A percentile compares a stretch with the other conserved stretches of the same genome.
Evolutionary conservation across 2,113 vertebrate species (phyloP).

Genomic region (Lamprologus ornatipinnis): DNA sequence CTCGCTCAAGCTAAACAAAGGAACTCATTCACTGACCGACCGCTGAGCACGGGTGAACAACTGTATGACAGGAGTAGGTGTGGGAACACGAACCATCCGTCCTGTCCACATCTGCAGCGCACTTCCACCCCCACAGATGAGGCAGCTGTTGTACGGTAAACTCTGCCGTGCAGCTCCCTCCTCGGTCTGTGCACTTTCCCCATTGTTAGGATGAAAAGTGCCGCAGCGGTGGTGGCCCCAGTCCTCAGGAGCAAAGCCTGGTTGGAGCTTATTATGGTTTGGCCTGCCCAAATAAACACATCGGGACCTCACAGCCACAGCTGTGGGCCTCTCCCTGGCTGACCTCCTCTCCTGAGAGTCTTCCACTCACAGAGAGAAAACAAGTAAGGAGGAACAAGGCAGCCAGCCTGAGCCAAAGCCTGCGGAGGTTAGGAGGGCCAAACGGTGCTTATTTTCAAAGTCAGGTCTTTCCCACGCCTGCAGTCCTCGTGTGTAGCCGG

Average conservation of each 20-base stretch:
- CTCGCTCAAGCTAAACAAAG: constrained; percentile 35
- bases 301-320: constrained; percentile 52
- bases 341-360: constrained; percentile 54
- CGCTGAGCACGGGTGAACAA: constrained; percentile 25
- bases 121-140: constrained; percentile 35
- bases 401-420: constrained; percentile 45
- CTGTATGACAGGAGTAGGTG: constrained; percentile 56
- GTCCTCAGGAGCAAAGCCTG: constrained; percentile 61
- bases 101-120: constrained; percentile 38
- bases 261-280: constrained; percentile 71
- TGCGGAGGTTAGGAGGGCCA: constrained; percentile 56
- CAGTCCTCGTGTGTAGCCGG: constrained; percentile 55
- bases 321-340: constrained; percentile 63
- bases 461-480: constrained; percentile 70
- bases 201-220: constrained; percentile 62
- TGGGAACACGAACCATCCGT: constrained; percentile 47
- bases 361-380: constrained; percentile 47
- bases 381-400: constrained; percentile 46
- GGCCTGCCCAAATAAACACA: constrained; percentile 73
- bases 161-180: constrained; percentile 36
- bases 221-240: constrained; percentile 48
- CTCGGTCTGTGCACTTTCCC: constrained; percentile 46
- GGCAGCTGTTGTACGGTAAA: constrained; percentile 52
- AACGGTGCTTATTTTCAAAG: constrained; percentile 69
- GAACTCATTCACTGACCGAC: constrained; percentile 39